Base-by-base conservation (phyloP, 2,797 vertebrate species). In the Nyctalus aviator region DNA sequence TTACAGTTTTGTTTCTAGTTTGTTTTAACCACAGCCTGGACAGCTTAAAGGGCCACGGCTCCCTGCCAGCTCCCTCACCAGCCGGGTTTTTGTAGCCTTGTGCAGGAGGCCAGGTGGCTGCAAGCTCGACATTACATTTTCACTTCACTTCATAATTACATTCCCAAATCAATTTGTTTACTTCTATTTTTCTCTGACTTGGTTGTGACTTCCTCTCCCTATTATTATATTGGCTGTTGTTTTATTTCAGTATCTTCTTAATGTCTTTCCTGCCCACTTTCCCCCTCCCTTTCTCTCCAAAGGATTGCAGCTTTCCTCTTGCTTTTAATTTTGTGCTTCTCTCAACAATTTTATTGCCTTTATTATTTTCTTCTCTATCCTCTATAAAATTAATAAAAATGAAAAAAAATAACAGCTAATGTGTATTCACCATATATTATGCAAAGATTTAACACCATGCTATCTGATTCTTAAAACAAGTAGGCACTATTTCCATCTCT, bases 371-470 rank as follows among this genome's bases (percentile, higher is more conserved):
- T 86, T 85, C n/a, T 69, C 46, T 50, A 53, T 2, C 35, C 1
- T 87, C 35, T 69, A 48, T 48, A 89, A 83, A 48, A 46, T 73
- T 41, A 84, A 84, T 55, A 59, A 82, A 91, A 73, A 35, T n/a
- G 20, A 78, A 78, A 88, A 88, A 91, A 88, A 91, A 8, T 59
- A 76, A 37, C 23, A 88, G 14, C 55, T 75, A 48, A 59, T 73
- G 5, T 62, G 6, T 62, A 62, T 41, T 53, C 53, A 55, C 82
- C 25, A 48, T 30, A 37, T 64, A 30, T 41, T 41, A 9, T 41
- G 18, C 25, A 46, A 78, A 55, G 44, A 62, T 27, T 84, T 91
- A 55, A 53, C 68, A 77, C 75, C 27, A 64, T 44, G 27, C 44
- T 57, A 5, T 41, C 59, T 48, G 76, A 27, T 75, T 84, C 35